phyloP scores from a whole-genome alignment of 2,888 invertebrate genomes.

The Sminthurides aquaticus region DNA sequence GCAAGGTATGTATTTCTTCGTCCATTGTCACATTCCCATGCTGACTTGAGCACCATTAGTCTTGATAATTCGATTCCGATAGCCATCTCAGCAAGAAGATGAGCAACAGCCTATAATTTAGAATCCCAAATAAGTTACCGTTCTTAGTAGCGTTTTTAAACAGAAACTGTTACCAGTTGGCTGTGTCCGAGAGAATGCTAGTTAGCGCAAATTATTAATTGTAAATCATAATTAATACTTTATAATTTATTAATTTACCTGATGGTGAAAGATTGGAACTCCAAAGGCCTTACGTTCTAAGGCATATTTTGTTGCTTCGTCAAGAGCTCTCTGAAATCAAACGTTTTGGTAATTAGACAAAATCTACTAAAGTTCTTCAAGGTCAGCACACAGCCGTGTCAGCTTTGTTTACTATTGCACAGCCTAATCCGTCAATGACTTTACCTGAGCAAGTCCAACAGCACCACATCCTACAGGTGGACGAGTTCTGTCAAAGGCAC shows the following conservation, averaged over 20 bases:
- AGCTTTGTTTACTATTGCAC: no score
- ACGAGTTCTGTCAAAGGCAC: slow-evolving; percentile 32
- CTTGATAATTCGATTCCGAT: slow-evolving; percentile 80
- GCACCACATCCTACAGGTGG: slow-evolving; percentile 66
- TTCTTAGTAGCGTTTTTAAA: no score
- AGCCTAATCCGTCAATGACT: not conserved
- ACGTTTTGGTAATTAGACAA: not conserved
- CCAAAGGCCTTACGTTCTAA: slow-evolving; percentile 91
- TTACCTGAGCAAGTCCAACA: slow-evolving; percentile 70
- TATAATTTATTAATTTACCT: slow-evolving; percentile 44
- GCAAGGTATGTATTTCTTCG: slow-evolving; percentile 74
- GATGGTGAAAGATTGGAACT: slow-evolving; percentile 68
- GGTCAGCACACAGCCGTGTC: no score
- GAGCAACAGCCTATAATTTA: slow-evolving; percentile 68
- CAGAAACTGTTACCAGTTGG: no score
- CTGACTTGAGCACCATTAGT: slow-evolving; percentile 74
- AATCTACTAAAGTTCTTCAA: not conserved
- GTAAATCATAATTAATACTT: no score
- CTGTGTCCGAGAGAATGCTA: no score
- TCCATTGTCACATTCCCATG: slow-evolving; percentile 84
- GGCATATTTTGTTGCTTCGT: slow-evolving; percentile 88
- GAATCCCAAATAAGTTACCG: not conserved
- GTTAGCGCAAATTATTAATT: no score
- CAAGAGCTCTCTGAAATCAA: slow-evolving; percentile 59
- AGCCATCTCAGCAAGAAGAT: slow-evolving; percentile 93